Evolutionary conservation across 2,113 vertebrate species (phyloP), one percentile per base, ranked within the genome.

Genomic region (Phalacrocorax aristotelis): DNA sequence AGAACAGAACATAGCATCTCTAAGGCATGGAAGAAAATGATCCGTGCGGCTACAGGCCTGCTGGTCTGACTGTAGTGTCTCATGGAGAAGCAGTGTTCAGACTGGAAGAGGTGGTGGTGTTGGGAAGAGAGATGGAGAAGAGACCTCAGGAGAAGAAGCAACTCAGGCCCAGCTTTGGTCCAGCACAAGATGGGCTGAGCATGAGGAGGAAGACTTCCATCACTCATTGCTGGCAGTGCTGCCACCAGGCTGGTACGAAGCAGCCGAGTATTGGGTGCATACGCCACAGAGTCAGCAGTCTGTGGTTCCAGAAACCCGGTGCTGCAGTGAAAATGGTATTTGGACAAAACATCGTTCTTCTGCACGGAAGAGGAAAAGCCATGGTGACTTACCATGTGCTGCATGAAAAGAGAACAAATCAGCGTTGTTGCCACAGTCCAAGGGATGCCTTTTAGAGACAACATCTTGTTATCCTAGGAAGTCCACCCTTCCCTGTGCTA

Each of bases 311-410:
- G 48, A 87, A 68, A 61, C 40, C 40, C 22, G 29, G 38, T 68
- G 29, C 38, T 26, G n/a, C 20, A 27, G 19, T 70, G 89, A 25
- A 72, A n/a, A 42, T 13, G 20, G 4, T 40, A 15, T 46, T 48
- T 40, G 46, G 54, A 20, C 14, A 55, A 87, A 80, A 40, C 8
- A 26, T 61, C 11, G 6, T 22, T 71, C 57, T 68, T 68, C 38
- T 54, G 27, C 34, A 15, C 10, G 29, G 54, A 81, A 48, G 23
- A 68, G 46, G 44, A 80, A 80, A 65, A 65, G 34, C 38, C 34
- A 40, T 1, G 1, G 16, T 23, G 15, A 34, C 44, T 20, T 25
- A 52, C 6, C 4, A 8, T 6, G 46, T 40, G 60, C 52, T 1
- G 2, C 34, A 30, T 52, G 38, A 30, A 46, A 79, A 38, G 26